phyloP scores from a whole-genome alignment of 2,113 vertebrate species.

The Melanocharis versteri region DNA sequence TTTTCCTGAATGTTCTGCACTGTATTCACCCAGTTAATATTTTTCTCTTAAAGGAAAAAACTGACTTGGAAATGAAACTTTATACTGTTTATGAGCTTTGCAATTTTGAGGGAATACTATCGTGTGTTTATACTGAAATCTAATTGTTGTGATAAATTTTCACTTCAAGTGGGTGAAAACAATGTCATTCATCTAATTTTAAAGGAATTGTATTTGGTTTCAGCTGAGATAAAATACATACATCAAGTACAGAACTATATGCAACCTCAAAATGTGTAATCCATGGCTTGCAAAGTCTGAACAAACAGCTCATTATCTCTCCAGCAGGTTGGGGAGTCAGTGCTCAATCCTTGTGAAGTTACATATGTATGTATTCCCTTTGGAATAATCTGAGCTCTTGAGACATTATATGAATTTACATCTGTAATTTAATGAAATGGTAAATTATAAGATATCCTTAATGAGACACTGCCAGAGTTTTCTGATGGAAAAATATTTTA shows the following conservation, averaged over 20 bases:
- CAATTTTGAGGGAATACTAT: not conserved
- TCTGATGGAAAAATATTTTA: not conserved
- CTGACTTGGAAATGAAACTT: not conserved
- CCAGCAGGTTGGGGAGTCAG: not conserved
- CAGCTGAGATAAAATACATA: not conserved
- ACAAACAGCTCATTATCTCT: not conserved
- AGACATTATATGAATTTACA: not conserved
- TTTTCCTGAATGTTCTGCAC: not conserved
- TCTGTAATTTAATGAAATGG: not conserved
- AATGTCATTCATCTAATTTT: not conserved
- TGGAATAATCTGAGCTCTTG: not conserved
- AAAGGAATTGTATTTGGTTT: not conserved
- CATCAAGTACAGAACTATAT: not conserved
- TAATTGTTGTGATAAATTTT: not conserved
- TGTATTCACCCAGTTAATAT: not conserved
- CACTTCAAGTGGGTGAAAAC: not conserved
- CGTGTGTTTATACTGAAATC: not conserved
- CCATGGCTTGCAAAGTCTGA: not conserved
- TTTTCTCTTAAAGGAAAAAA: not conserved
- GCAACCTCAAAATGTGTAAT: not conserved
- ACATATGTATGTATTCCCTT: not conserved
- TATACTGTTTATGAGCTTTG: not conserved
- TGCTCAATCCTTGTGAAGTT: not conserved
- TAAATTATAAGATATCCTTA: not conserved
- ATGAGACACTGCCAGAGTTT: not conserved